A percentile compares a stretch with the other conserved stretches of the same genome.
Evolutionary conservation across 2,113 vertebrate genomes (phyloP).

Genomic region (Menura novaehollandiae): DNA sequence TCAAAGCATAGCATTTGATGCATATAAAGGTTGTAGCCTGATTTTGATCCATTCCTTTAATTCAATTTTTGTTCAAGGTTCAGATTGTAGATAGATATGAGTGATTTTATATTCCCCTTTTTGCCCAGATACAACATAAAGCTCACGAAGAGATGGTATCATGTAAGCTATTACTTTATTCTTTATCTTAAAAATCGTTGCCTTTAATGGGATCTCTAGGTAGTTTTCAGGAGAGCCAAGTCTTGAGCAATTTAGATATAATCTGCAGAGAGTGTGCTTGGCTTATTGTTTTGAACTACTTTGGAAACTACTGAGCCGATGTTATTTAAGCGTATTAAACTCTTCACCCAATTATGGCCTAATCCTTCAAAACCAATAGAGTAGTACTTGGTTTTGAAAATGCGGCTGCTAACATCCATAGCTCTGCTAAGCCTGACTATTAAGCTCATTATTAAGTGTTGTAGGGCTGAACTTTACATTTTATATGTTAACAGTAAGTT

Average conservation of each 20-base stretch:
- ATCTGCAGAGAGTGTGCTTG: background rate
- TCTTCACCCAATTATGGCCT: background rate
- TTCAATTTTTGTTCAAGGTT: background rate
- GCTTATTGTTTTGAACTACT: background rate
- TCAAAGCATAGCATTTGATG: background rate
- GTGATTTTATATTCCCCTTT: background rate
- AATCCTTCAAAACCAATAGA: background rate
- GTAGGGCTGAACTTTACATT: background rate
- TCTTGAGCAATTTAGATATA: slow-evolving; percentile 11
- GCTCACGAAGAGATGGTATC: background rate
- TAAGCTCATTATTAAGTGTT: background rate
- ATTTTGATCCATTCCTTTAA: background rate
- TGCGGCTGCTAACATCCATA: background rate
- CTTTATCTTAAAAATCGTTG: background rate
- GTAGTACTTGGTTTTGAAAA: background rate
- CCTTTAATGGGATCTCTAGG: background rate
- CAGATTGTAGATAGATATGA: background rate
- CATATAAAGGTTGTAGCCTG: background rate
- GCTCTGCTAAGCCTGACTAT: background rate
- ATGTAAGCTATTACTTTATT: background rate
- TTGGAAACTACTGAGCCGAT: background rate
- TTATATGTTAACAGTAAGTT: background rate
- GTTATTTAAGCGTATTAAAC: background rate
- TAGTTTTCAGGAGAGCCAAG: background rate
- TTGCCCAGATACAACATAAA: background rate